Evolutionary conservation across 1,140 invertebrate species (phyloP), one percentile per base, ranked within the genome.

Genomic region (Marisa cornuarietis): DNA sequence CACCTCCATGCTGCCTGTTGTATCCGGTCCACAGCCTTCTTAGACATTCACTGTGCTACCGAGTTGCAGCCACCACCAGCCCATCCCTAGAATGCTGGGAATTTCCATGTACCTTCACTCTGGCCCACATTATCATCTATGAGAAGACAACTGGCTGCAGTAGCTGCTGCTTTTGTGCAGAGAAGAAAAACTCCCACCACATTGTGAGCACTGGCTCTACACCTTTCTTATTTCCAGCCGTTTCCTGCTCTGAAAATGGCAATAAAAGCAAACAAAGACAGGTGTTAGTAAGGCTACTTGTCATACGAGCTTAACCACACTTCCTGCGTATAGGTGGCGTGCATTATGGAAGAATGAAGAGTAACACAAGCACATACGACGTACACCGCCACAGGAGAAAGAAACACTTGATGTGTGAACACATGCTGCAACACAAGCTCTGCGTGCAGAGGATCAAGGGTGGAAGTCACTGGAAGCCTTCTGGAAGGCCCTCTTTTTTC

Each of bases 221-320:
- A 87, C 83, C 81, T 87, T 87, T 82, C 86, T 82, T 74, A 87
- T 85, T 82, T 87, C 86, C 81, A 87, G 81, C 66, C 86, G 78
- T 83, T 87, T 87, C 81, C 83, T 84, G 81, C 86, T 87, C 86
- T 87, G 86, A 76, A 86, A 85, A 81, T 72, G 78, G 80, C 80
- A 78, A 81, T 31, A 79, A 76, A 81, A 83, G 76, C 62, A 81
- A 77, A 79, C 72, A 78, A 80, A 80, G 79, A 80, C 26, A 24
- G 16, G n/a, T 54, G 76, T 78, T 78, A 72, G 71, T 81, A 31
- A 52, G 22, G 54, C 54, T 58, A 58, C 16, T 58, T 22, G 20
- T 71, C 20, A 22, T 20, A 71, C 7, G n/a, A 51, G 20, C 20
- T 71, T 42, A 26, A 42, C 66, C 31, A 68, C n/a, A 74, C 31